These are phyloP conservation scores for Apodemus sylvaticus DNA, from an alignment of 2,113 vertebrate genomes.

Conservation along the genomic window DNA sequence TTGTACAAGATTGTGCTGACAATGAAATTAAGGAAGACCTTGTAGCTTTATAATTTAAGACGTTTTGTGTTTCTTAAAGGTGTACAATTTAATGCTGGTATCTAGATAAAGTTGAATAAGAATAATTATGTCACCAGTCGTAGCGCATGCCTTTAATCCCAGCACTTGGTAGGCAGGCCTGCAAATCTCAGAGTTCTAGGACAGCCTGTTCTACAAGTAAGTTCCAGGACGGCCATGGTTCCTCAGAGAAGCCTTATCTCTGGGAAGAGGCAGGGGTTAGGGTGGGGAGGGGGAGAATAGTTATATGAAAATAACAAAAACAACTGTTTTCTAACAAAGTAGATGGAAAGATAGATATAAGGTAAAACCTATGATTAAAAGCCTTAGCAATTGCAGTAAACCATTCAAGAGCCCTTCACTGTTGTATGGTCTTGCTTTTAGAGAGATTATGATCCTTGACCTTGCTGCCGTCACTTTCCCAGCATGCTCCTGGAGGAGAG, in stretches of 20 bases:
- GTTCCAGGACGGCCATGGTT: neutral
- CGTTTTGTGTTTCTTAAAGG: constrained; percentile 18
- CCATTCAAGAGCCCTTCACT: neutral
- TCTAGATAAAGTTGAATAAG: neutral
- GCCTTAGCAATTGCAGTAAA: neutral
- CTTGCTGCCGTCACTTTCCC: constrained; percentile 58
- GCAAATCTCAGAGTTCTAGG: neutral
- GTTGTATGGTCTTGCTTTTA: constrained; percentile 39
- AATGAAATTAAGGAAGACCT: neutral
- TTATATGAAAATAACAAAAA: neutral
- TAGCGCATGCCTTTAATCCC: neutral
- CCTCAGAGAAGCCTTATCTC: neutral
- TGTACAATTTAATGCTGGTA: neutral
- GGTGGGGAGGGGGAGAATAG: neutral
- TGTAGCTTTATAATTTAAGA: constrained; percentile 8
- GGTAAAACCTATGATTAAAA: neutral
- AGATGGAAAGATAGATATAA: neutral
- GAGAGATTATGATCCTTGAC: constrained; percentile 45
- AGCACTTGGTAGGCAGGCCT: neutral
- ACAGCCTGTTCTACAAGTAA: neutral
- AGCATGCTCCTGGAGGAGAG: constrained; percentile 2
- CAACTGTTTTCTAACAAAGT: neutral
- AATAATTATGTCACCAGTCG: neutral
- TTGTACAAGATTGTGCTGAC: neutral
- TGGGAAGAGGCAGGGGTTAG: no score